Evolutionary conservation across 1,140 invertebrate species (phyloP).

Genomic region (Drosophila nannoptera): DNA sequence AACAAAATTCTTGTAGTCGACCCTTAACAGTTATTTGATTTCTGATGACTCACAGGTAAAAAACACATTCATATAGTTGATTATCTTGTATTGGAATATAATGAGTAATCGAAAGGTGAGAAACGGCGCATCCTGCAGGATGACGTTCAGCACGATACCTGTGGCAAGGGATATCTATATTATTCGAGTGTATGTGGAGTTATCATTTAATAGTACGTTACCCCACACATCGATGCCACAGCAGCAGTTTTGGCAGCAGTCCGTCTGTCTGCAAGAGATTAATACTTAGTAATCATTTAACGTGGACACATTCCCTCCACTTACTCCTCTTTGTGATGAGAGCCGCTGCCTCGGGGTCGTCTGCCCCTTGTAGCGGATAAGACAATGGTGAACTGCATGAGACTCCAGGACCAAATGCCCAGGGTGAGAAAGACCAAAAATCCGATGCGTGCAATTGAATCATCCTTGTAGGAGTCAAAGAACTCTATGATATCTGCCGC

Average conservation of each 20-base stretch:
- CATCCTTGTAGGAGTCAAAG: conserved; percentile 96
- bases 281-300: neutral
- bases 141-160: conserved; percentile 87
- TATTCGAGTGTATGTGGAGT: neutral
- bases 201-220: neutral
- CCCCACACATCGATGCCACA: conserved; percentile 91
- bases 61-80: conserved; percentile 96
- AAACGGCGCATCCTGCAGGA: conserved; percentile 91
- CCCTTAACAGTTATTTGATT: neutral
- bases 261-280: conserved; percentile 56
- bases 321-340: conserved; percentile 67
- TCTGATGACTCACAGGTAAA: conserved; percentile 87
- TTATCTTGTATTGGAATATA: conserved; percentile 91
- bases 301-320: neutral
- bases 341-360: conserved; percentile 72
- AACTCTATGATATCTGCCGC: conserved; percentile 98
- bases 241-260: conserved; percentile 82
- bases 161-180: neutral
- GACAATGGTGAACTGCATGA: conserved; percentile 94
- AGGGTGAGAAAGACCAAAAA: conserved; percentile 88
- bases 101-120: conserved; percentile 89
- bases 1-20: conserved; percentile 80
- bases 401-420: conserved; percentile 92
- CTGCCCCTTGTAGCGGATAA: conserved; percentile 91
- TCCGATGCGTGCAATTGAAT: conserved; percentile 86